Percentiles rank a stretch among this genome's conserved stretches.
Evolutionary conservation across 2,113 vertebrate genomes (phyloP).

Genomic region (Cottus gobio): DNA sequence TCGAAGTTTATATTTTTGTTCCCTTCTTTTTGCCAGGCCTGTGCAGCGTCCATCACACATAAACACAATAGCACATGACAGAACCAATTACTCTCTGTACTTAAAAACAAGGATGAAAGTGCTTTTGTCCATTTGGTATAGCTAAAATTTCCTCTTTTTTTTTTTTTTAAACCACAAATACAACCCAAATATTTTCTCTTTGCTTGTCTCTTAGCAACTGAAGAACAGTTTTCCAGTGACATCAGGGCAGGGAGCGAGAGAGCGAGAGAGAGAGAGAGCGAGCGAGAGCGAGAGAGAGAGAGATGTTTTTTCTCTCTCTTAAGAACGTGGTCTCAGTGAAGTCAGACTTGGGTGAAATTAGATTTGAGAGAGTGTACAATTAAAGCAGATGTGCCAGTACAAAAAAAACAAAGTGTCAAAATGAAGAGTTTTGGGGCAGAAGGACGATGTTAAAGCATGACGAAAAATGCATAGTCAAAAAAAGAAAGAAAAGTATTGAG

Average conservation of each 20-base stretch:
- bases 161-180: conserved; percentile 69
- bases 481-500: neutral
- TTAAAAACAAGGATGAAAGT: conserved; percentile 71
- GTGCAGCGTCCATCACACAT: conserved; percentile 20
- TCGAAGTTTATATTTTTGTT: conserved; percentile 46
- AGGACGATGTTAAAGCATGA: neutral
- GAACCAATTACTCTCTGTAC: conserved; percentile 55
- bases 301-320: conserved; percentile 43
- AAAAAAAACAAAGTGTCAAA: conserved; percentile 14
- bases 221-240: conserved; percentile 83
- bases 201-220: conserved; percentile 82
- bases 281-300: conserved; percentile 51
- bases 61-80: conserved; percentile 55
- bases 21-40: conserved; percentile 30
- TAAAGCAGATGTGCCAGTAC: conserved; percentile 37
- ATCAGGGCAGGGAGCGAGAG: conserved; percentile 72
- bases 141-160: conserved; percentile 60
- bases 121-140: conserved; percentile 67
- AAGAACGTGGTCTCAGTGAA: conserved; percentile 64
- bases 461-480: conserved; percentile 5
- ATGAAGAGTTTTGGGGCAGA: conserved; percentile 7
- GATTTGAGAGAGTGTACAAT: conserved; percentile 56
- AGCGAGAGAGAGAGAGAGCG: conserved; percentile 49
- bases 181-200: conserved; percentile 82
- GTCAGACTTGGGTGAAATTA: conserved; percentile 65